Evolutionary conservation across 2,113 vertebrate species (phyloP).

Genomic region (Oryzias woworae): DNA sequence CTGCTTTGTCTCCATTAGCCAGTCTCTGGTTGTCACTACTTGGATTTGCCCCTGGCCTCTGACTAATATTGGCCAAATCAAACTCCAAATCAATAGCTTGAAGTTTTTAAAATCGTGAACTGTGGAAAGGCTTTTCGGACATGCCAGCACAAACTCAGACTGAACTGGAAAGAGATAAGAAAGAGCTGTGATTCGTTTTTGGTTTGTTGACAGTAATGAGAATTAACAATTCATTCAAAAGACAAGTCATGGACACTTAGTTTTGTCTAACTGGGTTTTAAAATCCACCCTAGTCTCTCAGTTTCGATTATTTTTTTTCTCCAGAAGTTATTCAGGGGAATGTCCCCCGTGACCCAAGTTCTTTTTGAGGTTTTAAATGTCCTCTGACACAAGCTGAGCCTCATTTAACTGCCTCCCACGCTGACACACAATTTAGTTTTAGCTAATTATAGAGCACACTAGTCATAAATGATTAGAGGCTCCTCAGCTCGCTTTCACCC

Average conservation of each 20-base stretch:
- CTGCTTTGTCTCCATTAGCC: no score
- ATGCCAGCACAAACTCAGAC: slow-evolving; percentile 8
- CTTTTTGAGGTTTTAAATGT: slow-evolving; percentile 48
- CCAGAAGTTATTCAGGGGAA: not conserved
- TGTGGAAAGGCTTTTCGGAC: no score
- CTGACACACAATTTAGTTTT: slow-evolving; percentile 72
- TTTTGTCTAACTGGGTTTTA: slow-evolving; percentile 36
- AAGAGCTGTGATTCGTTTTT: slow-evolving; percentile 13
- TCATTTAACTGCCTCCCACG: slow-evolving; percentile 60
- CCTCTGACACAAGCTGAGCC: slow-evolving; percentile 54
- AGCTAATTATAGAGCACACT: slow-evolving; percentile 73
- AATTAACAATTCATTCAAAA: slow-evolving; percentile 59
- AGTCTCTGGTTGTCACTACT: no score
- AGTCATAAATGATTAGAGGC: slow-evolving; percentile 71
- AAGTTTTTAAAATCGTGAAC: no score
- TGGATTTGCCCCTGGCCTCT: no score
- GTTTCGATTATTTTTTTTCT: slow-evolving; percentile 28
- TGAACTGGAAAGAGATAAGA: no score
- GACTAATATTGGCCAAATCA: no score
- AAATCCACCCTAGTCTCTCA: slow-evolving; percentile 40
- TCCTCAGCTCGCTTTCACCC: slow-evolving; percentile 37
- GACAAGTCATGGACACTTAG: slow-evolving; percentile 44
- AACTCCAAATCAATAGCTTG: no score
- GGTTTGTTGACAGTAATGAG: slow-evolving; percentile 51
- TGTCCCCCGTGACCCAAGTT: slow-evolving; percentile 18